These are phyloP conservation scores for Chaetodon trifascialis DNA, from an alignment of 2,113 vertebrate genomes.

Conservation along the genomic window DNA sequence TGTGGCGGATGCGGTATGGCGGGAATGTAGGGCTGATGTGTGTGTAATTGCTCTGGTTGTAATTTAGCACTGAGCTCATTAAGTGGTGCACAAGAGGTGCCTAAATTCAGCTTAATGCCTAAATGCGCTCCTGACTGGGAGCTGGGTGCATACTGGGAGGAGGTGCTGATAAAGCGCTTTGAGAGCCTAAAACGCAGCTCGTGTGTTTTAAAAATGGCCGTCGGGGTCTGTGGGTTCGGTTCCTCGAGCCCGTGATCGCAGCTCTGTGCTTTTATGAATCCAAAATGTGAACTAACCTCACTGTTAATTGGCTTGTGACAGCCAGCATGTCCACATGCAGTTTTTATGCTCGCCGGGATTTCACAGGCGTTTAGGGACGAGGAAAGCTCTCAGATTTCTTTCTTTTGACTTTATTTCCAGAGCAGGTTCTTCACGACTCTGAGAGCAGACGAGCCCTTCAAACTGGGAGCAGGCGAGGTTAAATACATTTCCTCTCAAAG, in stretches of 20 bases:
- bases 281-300: conserved; percentile 36
- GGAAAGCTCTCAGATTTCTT: not conserved
- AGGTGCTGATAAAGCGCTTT: conserved; percentile 58
- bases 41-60: conserved; percentile 63
- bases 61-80: conserved; percentile 74
- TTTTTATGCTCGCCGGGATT: not conserved
- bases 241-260: conserved; percentile 29
- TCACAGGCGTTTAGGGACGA: not conserved
- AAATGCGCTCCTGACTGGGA: conserved; percentile 63
- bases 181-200: conserved; percentile 38
- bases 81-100: conserved; percentile 49
- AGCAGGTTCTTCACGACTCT: not conserved
- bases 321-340: not conserved
- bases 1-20: conserved; percentile 20
- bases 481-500: not conserved
- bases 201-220: conserved; percentile 45
- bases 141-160: conserved; percentile 23
- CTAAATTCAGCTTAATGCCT: conserved; percentile 58
- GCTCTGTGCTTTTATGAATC: conserved; percentile 39
- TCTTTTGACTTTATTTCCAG: not conserved
- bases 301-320: conserved; percentile 20
- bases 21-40: conserved; percentile 31
- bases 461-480: not conserved
- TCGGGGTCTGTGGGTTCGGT: conserved; percentile 20
- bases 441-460: not conserved